Evolutionary conservation across 2,113 vertebrate species (phyloP).

Genomic region (Naja naja): DNA sequence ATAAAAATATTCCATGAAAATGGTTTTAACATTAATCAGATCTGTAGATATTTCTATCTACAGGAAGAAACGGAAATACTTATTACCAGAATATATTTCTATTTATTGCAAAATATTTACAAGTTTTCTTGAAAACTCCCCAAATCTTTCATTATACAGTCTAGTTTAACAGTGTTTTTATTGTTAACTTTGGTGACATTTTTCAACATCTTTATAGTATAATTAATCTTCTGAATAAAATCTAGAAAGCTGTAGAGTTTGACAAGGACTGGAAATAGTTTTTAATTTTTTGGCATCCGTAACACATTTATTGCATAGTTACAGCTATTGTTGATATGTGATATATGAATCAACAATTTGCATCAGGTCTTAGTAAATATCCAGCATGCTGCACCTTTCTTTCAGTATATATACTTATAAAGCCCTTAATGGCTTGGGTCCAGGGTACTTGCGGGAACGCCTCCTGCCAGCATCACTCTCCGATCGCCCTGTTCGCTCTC

Average conservation of each 20-base stretch:
- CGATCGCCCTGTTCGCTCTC: no score
- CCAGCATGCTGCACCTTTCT: neutral
- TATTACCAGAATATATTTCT: constrained; percentile 33
- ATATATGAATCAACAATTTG: neutral
- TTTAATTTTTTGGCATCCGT: neutral
- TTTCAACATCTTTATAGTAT: neutral
- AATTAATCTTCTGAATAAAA: rapidly evolving
- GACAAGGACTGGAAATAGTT: neutral
- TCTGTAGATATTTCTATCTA: constrained; percentile 19
- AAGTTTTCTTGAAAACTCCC: neutral
- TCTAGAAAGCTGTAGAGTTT: constrained; percentile 1
- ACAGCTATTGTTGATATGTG: neutral
- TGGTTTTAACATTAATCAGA: neutral
- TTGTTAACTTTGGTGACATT: neutral
- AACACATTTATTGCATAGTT: neutral
- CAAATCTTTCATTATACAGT: no score
- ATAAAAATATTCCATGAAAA: neutral
- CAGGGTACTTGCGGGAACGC: no score
- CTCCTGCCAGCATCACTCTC: no score
- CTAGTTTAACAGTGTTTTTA: neutral
- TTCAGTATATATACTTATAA: neutral
- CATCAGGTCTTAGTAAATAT: neutral
- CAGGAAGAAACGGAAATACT: constrained; percentile 41
- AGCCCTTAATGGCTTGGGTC: no score
- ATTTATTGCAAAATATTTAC: constrained; percentile 31